Evolutionary conservation across 2,797 vertebrate genomes (phyloP), one percentile per base, ranked within the genome.

Genomic region (Leucoraja ocellata): DNA sequence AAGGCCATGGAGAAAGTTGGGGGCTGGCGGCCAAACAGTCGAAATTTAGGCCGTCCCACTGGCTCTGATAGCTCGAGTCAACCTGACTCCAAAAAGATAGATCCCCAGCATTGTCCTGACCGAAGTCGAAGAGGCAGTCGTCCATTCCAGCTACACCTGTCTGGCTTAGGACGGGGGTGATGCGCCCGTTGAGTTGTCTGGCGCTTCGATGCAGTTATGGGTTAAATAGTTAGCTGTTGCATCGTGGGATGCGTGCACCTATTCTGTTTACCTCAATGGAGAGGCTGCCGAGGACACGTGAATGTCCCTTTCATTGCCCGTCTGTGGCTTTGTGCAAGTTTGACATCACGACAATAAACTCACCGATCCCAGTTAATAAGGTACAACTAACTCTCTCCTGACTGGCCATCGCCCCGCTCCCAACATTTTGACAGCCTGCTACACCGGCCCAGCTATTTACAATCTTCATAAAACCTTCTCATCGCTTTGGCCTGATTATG

Each of bases 81-180:
- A 95, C 93, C n/a, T 95, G 95, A 2, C 95, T 96, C 97, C 97
- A 98, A 93, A 97, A 96, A 14, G 95, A 95, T 58, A 95, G 96
- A 14, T 98, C 96, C 0, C 94, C 93, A 4, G 61, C 0, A 2
- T 93, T 92, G 93, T 97, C 96, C 94, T 95, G 96, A 25, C 97
- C 96, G 0, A 96, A 96, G 94, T 94, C 94, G 93, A 95, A 96
- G 14, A 94, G 94, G 9, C 96, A 65, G 13, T 97, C 96, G 46
- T 97, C 97, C 97, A 97, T 96, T 0, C 0, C 9, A 9, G 0
- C 0, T 39, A 73, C 25, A 2, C 1, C 1, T 93, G 65, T 16
- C 23, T 78, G 28, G 7, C 36, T 28, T 10, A 21, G 1, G 6
- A 23, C 9, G 74, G 79, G 79, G 21, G 21, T 21, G 68, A 21